Evolutionary conservation across 2,113 vertebrate species (phyloP).

Genomic region (Mormyrus lacerda): DNA sequence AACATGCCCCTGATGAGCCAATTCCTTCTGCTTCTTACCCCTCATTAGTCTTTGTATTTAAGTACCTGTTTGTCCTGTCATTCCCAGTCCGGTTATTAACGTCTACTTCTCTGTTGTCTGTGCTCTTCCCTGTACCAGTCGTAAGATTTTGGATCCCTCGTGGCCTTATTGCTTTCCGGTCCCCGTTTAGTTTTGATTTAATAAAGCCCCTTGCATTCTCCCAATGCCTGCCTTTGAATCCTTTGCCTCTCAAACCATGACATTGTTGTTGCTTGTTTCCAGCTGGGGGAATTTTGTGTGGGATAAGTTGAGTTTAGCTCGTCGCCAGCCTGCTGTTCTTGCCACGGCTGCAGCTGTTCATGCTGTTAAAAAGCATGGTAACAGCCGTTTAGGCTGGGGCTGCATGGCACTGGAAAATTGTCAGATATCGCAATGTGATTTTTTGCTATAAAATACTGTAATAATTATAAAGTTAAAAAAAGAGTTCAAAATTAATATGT

Average conservation of each 20-base stretch:
- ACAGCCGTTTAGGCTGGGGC: too few species aligned
- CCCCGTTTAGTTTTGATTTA: not conserved
- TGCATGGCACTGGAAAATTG: too few species aligned
- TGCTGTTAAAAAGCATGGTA: too few species aligned
- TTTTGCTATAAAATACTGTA: too few species aligned
- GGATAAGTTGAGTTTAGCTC: too few species aligned
- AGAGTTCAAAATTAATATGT: not conserved
- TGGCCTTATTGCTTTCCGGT: not conserved
- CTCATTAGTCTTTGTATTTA: not conserved
- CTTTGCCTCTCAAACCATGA: not conserved
- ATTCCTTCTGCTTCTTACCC: not conserved
- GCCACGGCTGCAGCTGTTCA: too few species aligned
- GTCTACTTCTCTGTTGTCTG: not conserved
- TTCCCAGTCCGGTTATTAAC: not conserved
- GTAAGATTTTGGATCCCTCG: not conserved
- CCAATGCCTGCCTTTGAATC: not conserved
- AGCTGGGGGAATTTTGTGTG: not conserved
- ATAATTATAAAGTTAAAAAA: too few species aligned
- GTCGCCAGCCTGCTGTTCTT: too few species aligned
- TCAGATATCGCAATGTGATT: too few species aligned
- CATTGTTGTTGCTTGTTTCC: not conserved
- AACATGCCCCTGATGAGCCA: not conserved
- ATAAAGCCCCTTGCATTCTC: not conserved
- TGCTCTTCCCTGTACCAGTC: not conserved
- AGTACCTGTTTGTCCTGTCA: not conserved